A percentile compares a stretch with the other conserved stretches of the same genome.
Evolutionary conservation across 2,113 vertebrate genomes (phyloP).

Genomic region (Micromys minutus): DNA sequence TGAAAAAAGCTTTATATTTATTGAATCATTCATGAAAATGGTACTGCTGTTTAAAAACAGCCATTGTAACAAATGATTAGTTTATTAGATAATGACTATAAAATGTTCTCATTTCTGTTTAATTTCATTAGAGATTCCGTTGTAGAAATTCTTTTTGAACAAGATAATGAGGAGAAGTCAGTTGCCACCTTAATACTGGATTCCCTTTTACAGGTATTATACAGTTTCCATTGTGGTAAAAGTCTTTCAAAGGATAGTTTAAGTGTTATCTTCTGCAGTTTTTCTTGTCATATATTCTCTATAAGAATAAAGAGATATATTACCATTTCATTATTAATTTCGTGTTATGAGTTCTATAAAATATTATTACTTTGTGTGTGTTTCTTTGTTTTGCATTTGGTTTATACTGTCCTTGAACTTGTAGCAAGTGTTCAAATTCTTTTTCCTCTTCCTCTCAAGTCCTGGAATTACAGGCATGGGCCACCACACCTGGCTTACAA

Average conservation of each 20-base stretch:
- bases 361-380: background rate
- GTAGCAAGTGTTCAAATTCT: background rate
- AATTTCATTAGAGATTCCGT: conserved; percentile 92
- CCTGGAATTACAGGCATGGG: background rate
- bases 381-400: background rate
- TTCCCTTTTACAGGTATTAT: conserved; percentile 93
- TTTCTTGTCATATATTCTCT: background rate
- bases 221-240: background rate
- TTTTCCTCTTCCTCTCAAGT: background rate
- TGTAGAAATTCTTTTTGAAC: conserved; percentile 97
- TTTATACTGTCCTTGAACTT: background rate
- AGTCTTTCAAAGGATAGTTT: conserved; percentile 13
- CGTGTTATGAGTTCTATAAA: background rate
- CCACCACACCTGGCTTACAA: background rate
- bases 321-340: background rate
- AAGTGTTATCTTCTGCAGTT: conserved; percentile 16
- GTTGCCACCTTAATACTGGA: conserved; percentile 96
- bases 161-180: conserved; percentile 99
- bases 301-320: conserved; percentile 18
- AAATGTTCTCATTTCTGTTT: conserved; percentile 53
- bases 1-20: conserved; percentile 1
- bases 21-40: conserved; percentile 4
- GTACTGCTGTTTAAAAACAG: conserved; percentile 27
- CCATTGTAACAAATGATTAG: background rate
- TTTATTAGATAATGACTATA: background rate